Evolutionary conservation across 2,113 vertebrate genomes (phyloP), one percentile per base, ranked within the genome.

Genomic region (Halichoeres trimaculatus): DNA sequence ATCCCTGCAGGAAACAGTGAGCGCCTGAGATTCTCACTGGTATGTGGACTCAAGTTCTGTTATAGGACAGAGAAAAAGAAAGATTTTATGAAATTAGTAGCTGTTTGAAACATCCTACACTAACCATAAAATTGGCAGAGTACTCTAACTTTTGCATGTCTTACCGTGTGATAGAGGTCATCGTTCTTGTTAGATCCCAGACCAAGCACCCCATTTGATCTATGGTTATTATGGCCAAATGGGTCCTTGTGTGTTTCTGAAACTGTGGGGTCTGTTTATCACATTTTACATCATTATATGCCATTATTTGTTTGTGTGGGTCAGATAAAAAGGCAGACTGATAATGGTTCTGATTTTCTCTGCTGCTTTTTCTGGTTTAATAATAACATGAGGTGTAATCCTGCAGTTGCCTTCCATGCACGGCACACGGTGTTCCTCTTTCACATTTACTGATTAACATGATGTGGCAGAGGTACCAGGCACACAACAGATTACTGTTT

Each of bases 1-100:
- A 75, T 87, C 86, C 74, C 75, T 67, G 68, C 72, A 77, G 88
- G 72, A 78, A 85, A 73, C 70, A 38, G 52, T 38, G 19, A 58
- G 62, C 1, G 9, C 56, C 19, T 63, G n/a, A 75, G 73, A 67
- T 60, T 72, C 68, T 76, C 55, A n/a, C 64, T 63, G 76, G 68
- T 65, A 62, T 76, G 68, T 40, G 17, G 43, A 8, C 43, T 43
- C 41, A 43, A 43, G 12, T 14, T 43, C 16, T 12, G 11, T 43
- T 12, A 14, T 43, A 17, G 5, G 4, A 38, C 41, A 50, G 26
- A 38, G 50, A 5, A 23, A 35, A 60, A 59, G 34, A 41, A 4
- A 20, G 50, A 41, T 41, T 41, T 30, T 30, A 6, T 4, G 30
- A 30, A 30, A 30, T 30, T 4, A 30, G 30, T 30, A 3, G 3